Conservation (phyloP, 2,797 vertebrate genomes). For the Phoxinus dragarum region DNA sequence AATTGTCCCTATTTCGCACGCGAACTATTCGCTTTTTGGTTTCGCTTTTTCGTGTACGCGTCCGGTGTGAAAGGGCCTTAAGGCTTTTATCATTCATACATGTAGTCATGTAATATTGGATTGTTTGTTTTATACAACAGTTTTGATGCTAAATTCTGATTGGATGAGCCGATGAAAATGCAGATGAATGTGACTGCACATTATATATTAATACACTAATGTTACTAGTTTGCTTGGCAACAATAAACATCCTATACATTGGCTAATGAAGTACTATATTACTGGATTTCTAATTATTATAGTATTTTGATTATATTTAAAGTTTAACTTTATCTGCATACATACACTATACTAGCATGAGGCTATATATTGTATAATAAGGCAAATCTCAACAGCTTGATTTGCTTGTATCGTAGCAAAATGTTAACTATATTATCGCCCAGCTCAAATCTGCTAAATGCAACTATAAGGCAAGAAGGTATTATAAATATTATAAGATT, state of each 20-base stretch:
- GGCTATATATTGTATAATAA: not conserved
- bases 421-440: not conserved
- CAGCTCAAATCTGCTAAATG: not conserved
- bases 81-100: not conserved
- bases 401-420: not conserved
- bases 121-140: not conserved
- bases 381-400: not conserved
- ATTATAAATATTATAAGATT: not conserved
- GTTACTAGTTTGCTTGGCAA: not conserved
- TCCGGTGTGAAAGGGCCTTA: too few relatives aligned
- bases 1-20: too few relatives aligned
- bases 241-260: not conserved
- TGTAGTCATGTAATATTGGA: not conserved
- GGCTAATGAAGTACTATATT: not conserved
- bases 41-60: too few relatives aligned
- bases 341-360: not conserved
- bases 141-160: not conserved
- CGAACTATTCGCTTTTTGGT: too few relatives aligned
- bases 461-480: too few relatives aligned
- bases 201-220: not conserved
- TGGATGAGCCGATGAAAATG: not conserved
- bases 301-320: not conserved
- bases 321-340: not conserved
- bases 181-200: not conserved
- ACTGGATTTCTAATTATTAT: not conserved